Evolutionary conservation across 2,888 invertebrate species (phyloP), one percentile per base, ranked within the genome.

Genomic region (Anorthoa munda): DNA sequence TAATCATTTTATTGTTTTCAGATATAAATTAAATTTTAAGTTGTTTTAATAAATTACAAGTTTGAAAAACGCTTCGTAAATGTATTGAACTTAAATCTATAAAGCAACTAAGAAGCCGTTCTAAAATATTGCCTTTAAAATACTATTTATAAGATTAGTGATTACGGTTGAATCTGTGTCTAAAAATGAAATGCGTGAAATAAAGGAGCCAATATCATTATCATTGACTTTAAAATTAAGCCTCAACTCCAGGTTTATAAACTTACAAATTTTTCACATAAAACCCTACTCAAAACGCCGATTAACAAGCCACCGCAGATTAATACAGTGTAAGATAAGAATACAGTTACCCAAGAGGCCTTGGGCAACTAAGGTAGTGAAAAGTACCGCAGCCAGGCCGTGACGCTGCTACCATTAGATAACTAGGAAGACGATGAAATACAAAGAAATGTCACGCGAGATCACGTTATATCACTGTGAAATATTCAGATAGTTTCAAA

Each of bases 381-480:
- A 85, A 85, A 71, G 77, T 70, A 81, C 77, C 74, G 80, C 61
- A 63, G 77, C 48, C 66, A 71, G 66, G 55, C 86, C 87, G 85
- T 86, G 87, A 86, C 87, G 79, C 53, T 59, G 46, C 26, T 13
- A 63, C 46, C 71, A 75, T 86, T 80, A 78, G 83, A 82, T 80
- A 83, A 82, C 82, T 21, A 80, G 81, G 79, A 86, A 85, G 81
- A 76, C 73, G 75, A 68, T 72, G 79, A 78, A 72, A 81, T 79
- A 85, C 74, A 64, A 86, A 78, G 63, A 66, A 80, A 66, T 85
- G 85, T 83, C 86, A 86, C 86, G 81, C 78, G 76, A 86, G 66
- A 82, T 70, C 60, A 64, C 39, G 82, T 80, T 82, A 72, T 82
- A 58, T 82, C 80, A 82, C 46, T 55, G 46, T 21, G 66, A 26